phyloP scores from a whole-genome alignment of 2,113 vertebrate genomes.

The Rhinoptilus africanus region DNA sequence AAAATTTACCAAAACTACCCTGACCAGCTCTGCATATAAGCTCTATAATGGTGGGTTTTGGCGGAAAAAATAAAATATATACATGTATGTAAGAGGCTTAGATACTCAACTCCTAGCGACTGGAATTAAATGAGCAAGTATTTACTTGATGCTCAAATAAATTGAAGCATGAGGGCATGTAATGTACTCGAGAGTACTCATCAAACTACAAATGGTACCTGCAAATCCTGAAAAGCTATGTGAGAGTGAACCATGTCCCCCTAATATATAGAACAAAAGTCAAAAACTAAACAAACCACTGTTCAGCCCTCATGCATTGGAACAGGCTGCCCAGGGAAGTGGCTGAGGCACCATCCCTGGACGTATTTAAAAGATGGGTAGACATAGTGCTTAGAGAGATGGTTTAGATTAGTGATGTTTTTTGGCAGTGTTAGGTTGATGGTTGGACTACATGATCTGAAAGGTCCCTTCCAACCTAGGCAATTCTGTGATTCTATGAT shows the following conservation, averaged over 20 bases:
- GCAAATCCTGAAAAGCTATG: background rate
- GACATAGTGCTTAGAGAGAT: too few relatives aligned
- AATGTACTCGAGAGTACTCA: background rate
- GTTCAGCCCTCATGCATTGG: fast-evolving
- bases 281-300: background rate
- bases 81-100: background rate
- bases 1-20: background rate
- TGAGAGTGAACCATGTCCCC: background rate
- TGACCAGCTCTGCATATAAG: background rate
- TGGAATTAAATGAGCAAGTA: background rate
- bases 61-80: background rate
- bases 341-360: too few relatives aligned
- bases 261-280: background rate
- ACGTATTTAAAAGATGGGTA: too few relatives aligned
- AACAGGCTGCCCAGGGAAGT: too few relatives aligned
- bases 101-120: background rate
- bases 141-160: background rate
- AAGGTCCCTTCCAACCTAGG: too few relatives aligned
- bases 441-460: too few relatives aligned
- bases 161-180: background rate
- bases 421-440: too few relatives aligned
- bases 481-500: too few relatives aligned
- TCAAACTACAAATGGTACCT: background rate
- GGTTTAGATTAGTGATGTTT: too few relatives aligned
- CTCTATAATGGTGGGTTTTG: background rate